These are phyloP conservation scores for Leucophora obtusa DNA, from an alignment of 2,888 invertebrate species.

Conservation along the genomic window DNA sequence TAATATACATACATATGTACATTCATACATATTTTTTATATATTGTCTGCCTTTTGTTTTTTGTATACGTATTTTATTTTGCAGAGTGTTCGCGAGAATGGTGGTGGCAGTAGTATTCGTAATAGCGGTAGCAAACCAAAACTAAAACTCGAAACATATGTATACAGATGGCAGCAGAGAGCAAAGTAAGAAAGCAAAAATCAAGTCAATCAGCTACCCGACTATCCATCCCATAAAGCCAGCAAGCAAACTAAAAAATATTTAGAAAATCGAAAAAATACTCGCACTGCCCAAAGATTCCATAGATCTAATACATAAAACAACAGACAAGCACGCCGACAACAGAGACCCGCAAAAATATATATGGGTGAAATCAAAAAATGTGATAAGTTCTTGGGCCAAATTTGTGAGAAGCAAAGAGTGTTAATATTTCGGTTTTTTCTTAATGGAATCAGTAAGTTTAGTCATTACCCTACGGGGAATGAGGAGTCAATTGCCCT, in stretches of 20 bases:
- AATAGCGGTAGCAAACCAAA: constrained; percentile 34
- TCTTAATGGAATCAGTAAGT: too few relatives aligned
- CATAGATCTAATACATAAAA: not conserved
- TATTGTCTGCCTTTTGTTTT: constrained; percentile 51
- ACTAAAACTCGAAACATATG: constrained; percentile 37
- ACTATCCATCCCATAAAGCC: constrained; percentile 1
- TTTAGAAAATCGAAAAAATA: constrained; percentile 5
- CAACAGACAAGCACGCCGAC: not conserved
- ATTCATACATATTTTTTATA: constrained; percentile 39
- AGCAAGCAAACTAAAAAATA: not conserved
- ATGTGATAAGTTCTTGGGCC: too few relatives aligned
- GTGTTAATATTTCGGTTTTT: too few relatives aligned
- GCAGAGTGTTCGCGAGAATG: constrained; percentile 44
- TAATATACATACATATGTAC: not conserved
- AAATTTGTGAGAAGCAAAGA: too few relatives aligned
- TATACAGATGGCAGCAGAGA: constrained; percentile 45
- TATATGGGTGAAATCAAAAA: too few relatives aligned
- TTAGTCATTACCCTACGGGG: too few relatives aligned
- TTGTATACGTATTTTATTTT: constrained; percentile 14
- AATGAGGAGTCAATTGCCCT: too few relatives aligned
- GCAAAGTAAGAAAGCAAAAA: constrained; percentile 30
- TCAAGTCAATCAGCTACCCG: constrained; percentile 5
- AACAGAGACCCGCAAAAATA: not conserved
- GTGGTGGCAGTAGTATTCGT: constrained; percentile 39
- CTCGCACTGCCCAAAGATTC: not conserved